Percentiles rank a stretch among this genome's conserved stretches.
Conservation (phyloP, 1,140 invertebrate genomes). For the Nebria ingens region DNA sequence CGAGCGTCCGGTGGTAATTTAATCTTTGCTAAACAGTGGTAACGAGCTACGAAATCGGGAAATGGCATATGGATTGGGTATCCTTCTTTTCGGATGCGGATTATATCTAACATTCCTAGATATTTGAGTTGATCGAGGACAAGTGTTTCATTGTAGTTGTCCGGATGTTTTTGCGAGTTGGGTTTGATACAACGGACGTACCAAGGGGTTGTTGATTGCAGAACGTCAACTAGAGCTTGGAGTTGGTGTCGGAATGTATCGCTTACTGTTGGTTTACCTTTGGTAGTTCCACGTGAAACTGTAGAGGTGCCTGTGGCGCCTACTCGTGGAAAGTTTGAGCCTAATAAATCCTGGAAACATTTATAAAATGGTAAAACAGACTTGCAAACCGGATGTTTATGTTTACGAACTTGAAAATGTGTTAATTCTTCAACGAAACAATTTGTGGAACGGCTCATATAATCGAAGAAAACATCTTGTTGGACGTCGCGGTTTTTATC, state of each 20-base stretch:
- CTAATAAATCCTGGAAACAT: conserved; percentile 42
- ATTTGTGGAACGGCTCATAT: conserved; percentile 77
- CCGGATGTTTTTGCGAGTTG: conserved; percentile 75
- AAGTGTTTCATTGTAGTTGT: conserved; percentile 71
- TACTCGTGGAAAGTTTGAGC: conserved; percentile 28
- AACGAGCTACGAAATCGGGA: conserved; percentile 67
- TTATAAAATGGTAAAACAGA: too few relatives aligned
- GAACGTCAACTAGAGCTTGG: conserved; percentile 81
- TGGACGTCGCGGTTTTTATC: conserved; percentile 95
- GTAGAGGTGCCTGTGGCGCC: conserved; percentile 45
- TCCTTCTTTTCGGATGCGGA: conserved; percentile 84
- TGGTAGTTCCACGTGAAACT: conserved; percentile 74
- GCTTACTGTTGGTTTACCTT: conserved; percentile 86
- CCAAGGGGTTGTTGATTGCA: conserved; percentile 88
- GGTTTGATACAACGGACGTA: conserved; percentile 95
- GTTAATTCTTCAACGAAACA: conserved; percentile 83
- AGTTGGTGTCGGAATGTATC: conserved; percentile 88
- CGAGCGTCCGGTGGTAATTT: conserved; percentile 28
- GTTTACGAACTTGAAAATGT: conserved; percentile 58
- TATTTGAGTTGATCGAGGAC: conserved; percentile 87
- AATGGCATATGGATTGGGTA: conserved; percentile 82
- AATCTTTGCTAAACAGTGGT: conserved; percentile 54
- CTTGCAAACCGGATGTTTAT: neutral
- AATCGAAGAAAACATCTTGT: conserved; percentile 90
- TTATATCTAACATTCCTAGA: conserved; percentile 93